Evolutionary conservation across 2,113 vertebrate genomes (phyloP), one percentile per base, ranked within the genome.

Genomic region (Dicerorhinus sumatrensis): DNA sequence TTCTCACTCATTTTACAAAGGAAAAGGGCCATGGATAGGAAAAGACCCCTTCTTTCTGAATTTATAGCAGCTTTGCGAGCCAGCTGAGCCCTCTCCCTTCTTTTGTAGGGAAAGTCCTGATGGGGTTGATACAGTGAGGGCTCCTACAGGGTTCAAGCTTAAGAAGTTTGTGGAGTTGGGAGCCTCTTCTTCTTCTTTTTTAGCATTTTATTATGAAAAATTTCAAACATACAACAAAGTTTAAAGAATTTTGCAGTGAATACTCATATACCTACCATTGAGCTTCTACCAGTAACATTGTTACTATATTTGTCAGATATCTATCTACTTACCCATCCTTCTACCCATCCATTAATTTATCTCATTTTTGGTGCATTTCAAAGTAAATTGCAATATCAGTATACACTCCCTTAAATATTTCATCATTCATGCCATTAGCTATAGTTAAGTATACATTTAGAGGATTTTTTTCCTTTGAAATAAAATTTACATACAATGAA

Each of bases 111-210:
- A 69, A 18, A 6, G 51, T 96, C 67, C 85, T 96, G 97, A 77
- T 48, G 97, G 79, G 79, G 94, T 92, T 93, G 80, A 56, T 94
- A 27, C 23, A 65, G 16, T 33, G 75, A 69, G 82, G 69, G 65
- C 0, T 96, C 89, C 94, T 97, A 80, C 10, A 96, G 98, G 81
- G 97, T 95, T 91, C 96, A 98, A 96, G 67, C 80, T 97, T 98
- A 97, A 70, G 92, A 98, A 97, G 81, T 94, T 97, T 96, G 97
- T 96, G 48, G 89, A 97, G 75, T 96, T 98, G 92, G 95, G 82
- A 96, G 89, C 58, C 81, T 98, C 93, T 89, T 97, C 86, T 97
- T 97, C 0, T 16, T 31, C 33, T 87, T 97, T 96, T 97, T 8
- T 11, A 79, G 10, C 9, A 77, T 60, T 87, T 96, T 77, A 70